Evolutionary conservation across 2,888 invertebrate species (phyloP).

Genomic region (Scaptomyza polygonia): DNA sequence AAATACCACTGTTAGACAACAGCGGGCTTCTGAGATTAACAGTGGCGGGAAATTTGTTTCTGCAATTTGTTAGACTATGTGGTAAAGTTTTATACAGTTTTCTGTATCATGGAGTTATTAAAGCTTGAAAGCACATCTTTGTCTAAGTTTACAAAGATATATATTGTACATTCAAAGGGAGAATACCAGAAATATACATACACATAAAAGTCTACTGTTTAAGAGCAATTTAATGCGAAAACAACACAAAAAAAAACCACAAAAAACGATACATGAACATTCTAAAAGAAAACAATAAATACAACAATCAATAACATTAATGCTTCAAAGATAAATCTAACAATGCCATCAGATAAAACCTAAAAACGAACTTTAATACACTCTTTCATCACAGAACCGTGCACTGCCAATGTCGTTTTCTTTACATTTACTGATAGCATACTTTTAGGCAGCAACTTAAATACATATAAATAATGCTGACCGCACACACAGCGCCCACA

Average conservation of each 20-base stretch:
- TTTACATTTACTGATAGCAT: background rate
- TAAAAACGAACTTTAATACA: background rate
- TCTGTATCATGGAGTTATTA: no score
- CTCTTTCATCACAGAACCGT: background rate
- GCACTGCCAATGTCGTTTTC: background rate
- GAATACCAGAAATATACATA: no score
- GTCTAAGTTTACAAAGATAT: no score
- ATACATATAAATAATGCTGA: conserved; percentile 1
- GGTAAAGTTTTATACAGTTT: background rate
- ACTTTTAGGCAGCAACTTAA: background rate
- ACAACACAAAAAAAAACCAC: no score
- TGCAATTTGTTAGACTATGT: background rate
- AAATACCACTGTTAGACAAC: conserved; percentile 19
- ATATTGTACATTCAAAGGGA: no score
- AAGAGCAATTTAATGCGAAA: no score
- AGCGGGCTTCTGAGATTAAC: background rate
- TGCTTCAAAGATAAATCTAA: no score
- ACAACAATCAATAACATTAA: no score
- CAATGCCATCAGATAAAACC: background rate
- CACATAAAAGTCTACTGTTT: no score
- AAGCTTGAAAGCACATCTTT: no score
- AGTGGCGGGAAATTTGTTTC: conserved; percentile 6
- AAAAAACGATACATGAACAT: no score
- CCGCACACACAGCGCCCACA: background rate
- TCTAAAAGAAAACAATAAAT: no score